Base-by-base conservation (phyloP, 30 jellyfish, hydroid and myxozoan species). In the Hydra vulgaris region DNA sequence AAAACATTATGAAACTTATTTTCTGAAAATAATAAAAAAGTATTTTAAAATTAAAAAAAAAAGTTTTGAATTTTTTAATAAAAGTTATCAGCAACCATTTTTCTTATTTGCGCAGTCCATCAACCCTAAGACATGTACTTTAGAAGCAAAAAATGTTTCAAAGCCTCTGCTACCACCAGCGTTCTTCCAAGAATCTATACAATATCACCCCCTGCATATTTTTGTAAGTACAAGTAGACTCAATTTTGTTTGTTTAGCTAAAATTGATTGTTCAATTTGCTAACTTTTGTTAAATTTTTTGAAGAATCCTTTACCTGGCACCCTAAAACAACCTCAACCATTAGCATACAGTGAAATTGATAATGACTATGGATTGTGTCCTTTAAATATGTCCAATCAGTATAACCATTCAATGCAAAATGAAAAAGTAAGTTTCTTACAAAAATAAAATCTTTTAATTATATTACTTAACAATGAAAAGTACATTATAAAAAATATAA, bases 231-330 rank as follows among this genome's bases (percentile, higher is more conserved):
- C 23, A 18, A 21, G 21, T 17, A 3, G 20, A 23, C 0, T 18
- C n/a, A 19, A 21, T 17, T 23, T 17, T 61, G 18, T 61, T 61
- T 0, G 0, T 17, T 17, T 17, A n/a, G n/a, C n/a, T n/a, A n/a
- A n/a, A n/a, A n/a, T n/a, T n/a, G n/a, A n/a, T n/a, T n/a, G n/a
- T n/a, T n/a, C n/a, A n/a, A n/a, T n/a, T n/a, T n/a, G n/a, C n/a
- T n/a, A n/a, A n/a, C 17, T 70, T 7, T 70, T 25, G 18, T 70
- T 25, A 70, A 21, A 21, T 70, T 70, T 22, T 25, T 82, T 72
- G 16, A 54, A 89, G 96, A 89, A 89, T 52, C 95, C 95, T 0
- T 83, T 71, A 40, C 96, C 96, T 18, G 96, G 96, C 17, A 74
- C 84, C 8, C 79, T 76, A 52, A 81, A 23, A 15, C 84, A 84